These are phyloP conservation scores for Ectemnius cavifrons DNA, from an alignment of 2,888 invertebrate species.

Conservation along the genomic window DNA sequence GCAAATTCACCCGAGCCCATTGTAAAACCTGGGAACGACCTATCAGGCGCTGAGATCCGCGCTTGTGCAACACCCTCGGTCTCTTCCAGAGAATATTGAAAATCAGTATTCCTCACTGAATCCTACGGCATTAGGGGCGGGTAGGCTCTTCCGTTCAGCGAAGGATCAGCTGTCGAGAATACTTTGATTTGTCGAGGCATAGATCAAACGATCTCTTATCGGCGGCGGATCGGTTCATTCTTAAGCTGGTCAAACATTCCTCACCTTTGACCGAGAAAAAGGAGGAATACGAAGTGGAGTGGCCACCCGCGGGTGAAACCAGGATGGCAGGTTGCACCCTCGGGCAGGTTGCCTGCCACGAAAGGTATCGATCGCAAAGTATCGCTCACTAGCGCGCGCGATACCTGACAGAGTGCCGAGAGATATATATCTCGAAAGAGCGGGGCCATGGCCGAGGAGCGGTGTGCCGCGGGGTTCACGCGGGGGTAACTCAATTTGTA, in stretches of 20 bases:
- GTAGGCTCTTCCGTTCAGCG: conserved; percentile 13
- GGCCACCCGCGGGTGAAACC: conserved; percentile 56
- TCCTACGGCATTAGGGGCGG: too few species aligned
- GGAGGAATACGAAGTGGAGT: conserved; percentile 18
- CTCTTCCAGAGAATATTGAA: neutral
- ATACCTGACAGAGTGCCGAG: conserved; percentile 56
- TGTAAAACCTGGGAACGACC: neutral
- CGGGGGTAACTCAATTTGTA: conserved; percentile 77
- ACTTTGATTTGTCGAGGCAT: conserved; percentile 40
- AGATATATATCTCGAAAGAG: conserved; percentile 62
- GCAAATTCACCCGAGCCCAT: conserved; percentile 9
- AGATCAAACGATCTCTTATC: conserved; percentile 38
- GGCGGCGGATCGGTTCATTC: conserved; percentile 34
- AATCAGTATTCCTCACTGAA: neutral
- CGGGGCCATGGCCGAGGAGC: conserved; percentile 3
- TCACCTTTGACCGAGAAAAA: conserved; percentile 47
- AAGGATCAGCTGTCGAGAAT: conserved; percentile 17
- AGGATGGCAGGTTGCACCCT: conserved; percentile 43
- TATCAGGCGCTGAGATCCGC: neutral
- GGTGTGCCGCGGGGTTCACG: conserved; percentile 59
- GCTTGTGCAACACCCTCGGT: neutral
- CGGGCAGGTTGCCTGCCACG: conserved; percentile 1
- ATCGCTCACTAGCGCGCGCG: conserved; percentile 54
- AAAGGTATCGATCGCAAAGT: conserved; percentile 55
- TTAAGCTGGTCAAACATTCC: conserved; percentile 42